phyloP scores from a whole-genome alignment of 2,888 invertebrate genomes.

The Seira sanloemensis region DNA sequence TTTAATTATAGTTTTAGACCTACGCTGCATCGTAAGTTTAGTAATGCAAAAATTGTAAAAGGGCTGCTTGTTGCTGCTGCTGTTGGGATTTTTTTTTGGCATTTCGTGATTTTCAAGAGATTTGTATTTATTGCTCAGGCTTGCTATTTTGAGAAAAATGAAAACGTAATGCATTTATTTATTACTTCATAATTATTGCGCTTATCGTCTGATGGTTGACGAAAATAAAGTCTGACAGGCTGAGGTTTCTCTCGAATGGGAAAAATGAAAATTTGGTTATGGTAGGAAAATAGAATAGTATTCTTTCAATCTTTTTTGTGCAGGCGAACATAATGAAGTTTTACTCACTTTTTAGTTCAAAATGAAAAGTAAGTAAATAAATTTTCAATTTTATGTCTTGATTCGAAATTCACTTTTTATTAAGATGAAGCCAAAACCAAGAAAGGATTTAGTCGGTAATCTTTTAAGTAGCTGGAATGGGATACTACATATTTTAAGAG shows the following conservation, averaged over 20 bases:
- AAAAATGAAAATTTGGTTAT: neutral
- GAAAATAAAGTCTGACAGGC: neutral
- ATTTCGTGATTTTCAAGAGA: constrained; percentile 6
- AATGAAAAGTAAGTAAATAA: neutral
- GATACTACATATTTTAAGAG: neutral
- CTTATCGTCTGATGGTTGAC: neutral
- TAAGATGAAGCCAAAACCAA: neutral
- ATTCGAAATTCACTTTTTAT: neutral
- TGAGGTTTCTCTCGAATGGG: neutral
- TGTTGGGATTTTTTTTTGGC: neutral
- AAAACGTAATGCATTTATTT: neutral
- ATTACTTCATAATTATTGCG: constrained; percentile 14
- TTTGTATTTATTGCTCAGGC: neutral
- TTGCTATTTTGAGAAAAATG: constrained; percentile 9
- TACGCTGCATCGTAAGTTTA: neutral
- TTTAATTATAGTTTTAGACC: neutral
- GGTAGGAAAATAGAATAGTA: neutral
- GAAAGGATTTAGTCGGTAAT: neutral
- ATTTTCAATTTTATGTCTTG: neutral
- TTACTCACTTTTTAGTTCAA: neutral
- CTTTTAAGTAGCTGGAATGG: neutral
- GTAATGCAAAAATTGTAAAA: neutral
- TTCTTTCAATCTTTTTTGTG: neutral
- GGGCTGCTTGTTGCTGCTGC: neutral
- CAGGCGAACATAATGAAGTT: neutral